Percentiles rank a stretch among this genome's conserved stretches.
These are phyloP conservation scores for Vireo altiloquus DNA, from an alignment of 2,113 vertebrate species.

Conservation along the genomic window DNA sequence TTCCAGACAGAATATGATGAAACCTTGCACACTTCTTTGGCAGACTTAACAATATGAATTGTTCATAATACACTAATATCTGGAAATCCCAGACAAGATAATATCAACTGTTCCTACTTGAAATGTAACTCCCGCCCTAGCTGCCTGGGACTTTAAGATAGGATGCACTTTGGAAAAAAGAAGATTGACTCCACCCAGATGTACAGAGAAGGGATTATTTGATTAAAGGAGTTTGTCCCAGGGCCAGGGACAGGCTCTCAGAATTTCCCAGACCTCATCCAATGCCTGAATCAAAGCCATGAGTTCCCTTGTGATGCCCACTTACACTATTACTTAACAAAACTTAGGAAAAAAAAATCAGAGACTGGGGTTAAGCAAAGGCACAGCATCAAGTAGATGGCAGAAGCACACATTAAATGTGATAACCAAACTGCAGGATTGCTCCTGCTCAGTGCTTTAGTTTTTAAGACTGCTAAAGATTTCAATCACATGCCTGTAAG, in stretches of 20 bases:
- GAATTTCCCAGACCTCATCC: background rate
- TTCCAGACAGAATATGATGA: background rate
- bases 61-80: background rate
- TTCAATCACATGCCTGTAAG: background rate
- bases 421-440: background rate
- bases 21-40: background rate
- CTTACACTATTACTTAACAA: background rate
- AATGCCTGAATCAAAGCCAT: background rate
- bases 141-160: background rate
- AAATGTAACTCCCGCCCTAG: background rate
- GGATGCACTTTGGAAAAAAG: background rate
- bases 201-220: background rate
- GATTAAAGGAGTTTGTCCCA: background rate
- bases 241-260: background rate
- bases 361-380: background rate
- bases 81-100: background rate
- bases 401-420: background rate
- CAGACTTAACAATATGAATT: background rate
- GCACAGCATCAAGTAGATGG: background rate
- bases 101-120: background rate
- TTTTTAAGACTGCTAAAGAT: background rate
- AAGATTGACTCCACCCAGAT: background rate
- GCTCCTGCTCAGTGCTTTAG: background rate
- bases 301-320: background rate
- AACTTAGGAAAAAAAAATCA: background rate